phyloP scores from a whole-genome alignment of 1,140 invertebrate genomes.

The Amyelois transitella region DNA sequence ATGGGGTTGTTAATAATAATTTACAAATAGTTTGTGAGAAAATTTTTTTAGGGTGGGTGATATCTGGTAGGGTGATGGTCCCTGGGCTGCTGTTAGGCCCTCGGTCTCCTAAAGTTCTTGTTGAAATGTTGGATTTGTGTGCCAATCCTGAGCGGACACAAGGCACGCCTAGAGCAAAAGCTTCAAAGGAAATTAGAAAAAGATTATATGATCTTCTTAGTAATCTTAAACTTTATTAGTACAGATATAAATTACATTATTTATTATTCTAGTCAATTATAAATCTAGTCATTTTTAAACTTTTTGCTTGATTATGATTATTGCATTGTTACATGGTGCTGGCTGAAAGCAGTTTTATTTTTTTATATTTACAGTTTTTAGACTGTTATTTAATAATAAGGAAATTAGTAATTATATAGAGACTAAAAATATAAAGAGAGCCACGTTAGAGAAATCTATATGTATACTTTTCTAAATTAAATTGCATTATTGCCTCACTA shows the following conservation, averaged over 20 bases:
- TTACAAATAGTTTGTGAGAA: conserved; percentile 79
- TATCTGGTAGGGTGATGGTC: conserved; percentile 76
- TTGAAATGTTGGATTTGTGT: conserved; percentile 74
- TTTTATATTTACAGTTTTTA: too few species aligned
- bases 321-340: too few species aligned
- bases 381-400: too few species aligned
- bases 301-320: too few species aligned
- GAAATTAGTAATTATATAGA: too few species aligned
- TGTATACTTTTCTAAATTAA: too few species aligned
- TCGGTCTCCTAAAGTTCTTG: conserved; percentile 73
- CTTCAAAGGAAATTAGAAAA: conserved; percentile 13
- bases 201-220: conserved; percentile 10
- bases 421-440: too few species aligned
- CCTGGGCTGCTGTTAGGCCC: conserved; percentile 77
- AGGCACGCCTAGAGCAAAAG: conserved; percentile 51
- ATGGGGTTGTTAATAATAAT: conserved; percentile 77
- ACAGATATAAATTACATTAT: background rate
- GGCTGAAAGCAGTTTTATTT: too few species aligned
- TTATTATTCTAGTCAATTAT: conserved; percentile 2
- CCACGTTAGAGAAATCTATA: too few species aligned
- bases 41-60: conserved; percentile 78
- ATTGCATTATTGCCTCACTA: too few species aligned
- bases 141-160: conserved; percentile 69
- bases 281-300: background rate
- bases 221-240: conserved; percentile 1